A percentile compares a stretch with the other conserved stretches of the same genome.
Evolutionary conservation across 2,113 vertebrate genomes (phyloP).

Genomic region (Anser cygnoides): DNA sequence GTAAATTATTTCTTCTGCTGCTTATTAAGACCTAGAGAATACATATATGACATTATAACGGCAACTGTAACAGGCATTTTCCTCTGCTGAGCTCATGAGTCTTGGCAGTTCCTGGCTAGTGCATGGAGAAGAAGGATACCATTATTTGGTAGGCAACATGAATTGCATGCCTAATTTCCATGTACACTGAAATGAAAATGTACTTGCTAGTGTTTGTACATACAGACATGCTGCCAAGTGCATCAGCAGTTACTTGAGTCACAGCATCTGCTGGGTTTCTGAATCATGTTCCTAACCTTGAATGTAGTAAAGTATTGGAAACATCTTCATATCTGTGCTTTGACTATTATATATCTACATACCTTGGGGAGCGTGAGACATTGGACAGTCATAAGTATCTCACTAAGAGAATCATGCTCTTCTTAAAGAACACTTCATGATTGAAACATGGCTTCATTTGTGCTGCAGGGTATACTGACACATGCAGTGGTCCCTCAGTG

Average conservation of each 20-base stretch:
- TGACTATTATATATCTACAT: neutral
- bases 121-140: neutral
- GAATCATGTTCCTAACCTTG: conserved; percentile 58
- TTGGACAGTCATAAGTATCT: neutral
- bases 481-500: neutral
- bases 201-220: conserved; percentile 53
- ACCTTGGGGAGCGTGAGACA: neutral
- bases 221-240: conserved; percentile 54
- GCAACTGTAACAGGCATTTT: neutral
- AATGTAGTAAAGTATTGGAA: conserved; percentile 34
- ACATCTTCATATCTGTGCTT: neutral
- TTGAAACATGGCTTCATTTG: neutral
- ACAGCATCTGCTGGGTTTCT: conserved; percentile 64
- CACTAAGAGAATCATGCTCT: neutral
- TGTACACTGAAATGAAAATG: conserved; percentile 30
- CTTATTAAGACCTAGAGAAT: neutral
- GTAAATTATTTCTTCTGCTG: neutral
- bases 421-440: neutral
- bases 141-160: neutral
- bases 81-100: neutral
- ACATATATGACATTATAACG: neutral
- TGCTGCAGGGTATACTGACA: neutral
- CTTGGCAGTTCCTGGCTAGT: neutral
- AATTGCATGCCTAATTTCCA: neutral
- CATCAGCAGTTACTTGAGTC: conserved; percentile 65